phyloP scores from a whole-genome alignment of 2,113 vertebrate genomes.

The Sardina pilchardus region DNA sequence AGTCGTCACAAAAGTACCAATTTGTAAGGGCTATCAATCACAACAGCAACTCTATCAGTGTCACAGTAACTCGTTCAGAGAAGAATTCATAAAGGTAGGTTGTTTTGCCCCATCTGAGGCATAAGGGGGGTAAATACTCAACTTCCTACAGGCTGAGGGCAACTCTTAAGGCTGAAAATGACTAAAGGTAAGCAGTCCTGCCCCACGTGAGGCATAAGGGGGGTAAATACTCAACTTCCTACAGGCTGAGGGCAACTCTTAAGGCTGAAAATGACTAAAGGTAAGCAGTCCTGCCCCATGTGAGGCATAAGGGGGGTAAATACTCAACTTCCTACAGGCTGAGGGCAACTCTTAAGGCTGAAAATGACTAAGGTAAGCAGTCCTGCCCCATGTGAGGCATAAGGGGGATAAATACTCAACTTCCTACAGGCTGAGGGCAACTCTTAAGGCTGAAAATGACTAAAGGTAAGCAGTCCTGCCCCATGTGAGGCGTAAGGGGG shows the following conservation, averaged over 20 bases:
- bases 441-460: slow-evolving; percentile 62
- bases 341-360: slow-evolving; percentile 79
- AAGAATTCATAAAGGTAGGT: background rate
- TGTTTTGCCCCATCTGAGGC: slow-evolving; percentile 11
- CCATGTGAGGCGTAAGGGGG: slow-evolving; percentile 26
- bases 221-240: slow-evolving; percentile 52
- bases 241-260: slow-evolving; percentile 88
- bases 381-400: slow-evolving; percentile 20
- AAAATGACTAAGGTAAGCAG: background rate
- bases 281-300: background rate
- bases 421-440: slow-evolving; percentile 86
- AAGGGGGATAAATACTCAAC: slow-evolving; percentile 39
- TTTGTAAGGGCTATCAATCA: background rate
- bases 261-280: background rate
- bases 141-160: slow-evolving; percentile 82
- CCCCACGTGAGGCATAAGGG: slow-evolving; percentile 27
- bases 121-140: slow-evolving; percentile 36
- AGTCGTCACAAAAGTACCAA: background rate
- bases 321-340: slow-evolving; percentile 74
- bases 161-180: too few relatives aligned
- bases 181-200: too few relatives aligned
- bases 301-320: slow-evolving; percentile 15
- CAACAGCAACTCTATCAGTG: background rate
- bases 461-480: background rate
- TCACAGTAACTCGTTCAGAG: background rate